Evolutionary conservation across 2,888 invertebrate genomes (phyloP).

Genomic region (Eilema griseolum): DNA sequence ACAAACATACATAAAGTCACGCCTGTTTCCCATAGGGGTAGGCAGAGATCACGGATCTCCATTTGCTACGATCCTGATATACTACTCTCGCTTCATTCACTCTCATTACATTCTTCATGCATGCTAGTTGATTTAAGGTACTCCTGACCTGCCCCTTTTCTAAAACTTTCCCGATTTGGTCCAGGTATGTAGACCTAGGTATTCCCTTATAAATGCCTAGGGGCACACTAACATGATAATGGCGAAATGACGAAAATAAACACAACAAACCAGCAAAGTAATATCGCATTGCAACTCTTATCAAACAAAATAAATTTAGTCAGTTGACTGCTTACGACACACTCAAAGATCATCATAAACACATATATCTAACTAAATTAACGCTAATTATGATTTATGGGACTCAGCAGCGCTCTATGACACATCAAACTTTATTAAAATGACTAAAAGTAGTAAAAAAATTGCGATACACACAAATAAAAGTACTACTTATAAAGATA

Average conservation of each 20-base stretch:
- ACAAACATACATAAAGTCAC: too few relatives aligned
- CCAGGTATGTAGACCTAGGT: too few relatives aligned
- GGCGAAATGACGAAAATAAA: neutral
- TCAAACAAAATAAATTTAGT: neutral
- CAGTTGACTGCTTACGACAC: neutral
- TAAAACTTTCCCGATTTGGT: too few relatives aligned
- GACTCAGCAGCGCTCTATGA: neutral
- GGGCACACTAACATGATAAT: too few relatives aligned
- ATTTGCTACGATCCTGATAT: too few relatives aligned
- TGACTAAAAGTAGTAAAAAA: neutral
- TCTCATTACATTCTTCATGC: too few relatives aligned
- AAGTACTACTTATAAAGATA: constrained; percentile 2
- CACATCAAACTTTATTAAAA: neutral
- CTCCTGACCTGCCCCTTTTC: too few relatives aligned
- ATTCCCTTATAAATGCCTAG: too few relatives aligned
- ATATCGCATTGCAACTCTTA: neutral
- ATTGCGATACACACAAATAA: neutral
- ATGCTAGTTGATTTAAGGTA: too few relatives aligned
- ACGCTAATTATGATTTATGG: neutral
- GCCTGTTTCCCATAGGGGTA: too few relatives aligned
- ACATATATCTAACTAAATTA: constrained; percentile 1
- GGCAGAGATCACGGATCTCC: too few relatives aligned
- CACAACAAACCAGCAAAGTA: neutral
- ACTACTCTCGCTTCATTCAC: too few relatives aligned
- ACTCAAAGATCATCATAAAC: neutral